Evolutionary conservation across 2,113 vertebrate genomes (phyloP), one percentile per base, ranked within the genome.

Genomic region (Suricata suricatta): DNA sequence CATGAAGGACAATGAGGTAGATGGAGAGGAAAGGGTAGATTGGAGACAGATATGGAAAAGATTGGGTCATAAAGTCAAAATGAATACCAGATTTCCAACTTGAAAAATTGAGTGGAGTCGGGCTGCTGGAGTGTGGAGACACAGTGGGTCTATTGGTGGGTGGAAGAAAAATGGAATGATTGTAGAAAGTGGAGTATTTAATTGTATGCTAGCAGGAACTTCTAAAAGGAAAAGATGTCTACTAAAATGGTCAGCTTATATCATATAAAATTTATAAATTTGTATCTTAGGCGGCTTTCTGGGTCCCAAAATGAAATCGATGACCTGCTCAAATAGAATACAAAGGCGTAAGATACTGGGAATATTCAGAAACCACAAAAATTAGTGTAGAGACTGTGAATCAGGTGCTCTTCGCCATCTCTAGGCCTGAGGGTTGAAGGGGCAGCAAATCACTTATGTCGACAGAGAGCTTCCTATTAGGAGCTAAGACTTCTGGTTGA

Each of bases 51-150:
- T 69, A 17, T 5, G 16, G 19, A 74, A 60, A 93, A 38, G 4
- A 38, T 64, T 71, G 63, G 50, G 15, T 50, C 47, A 79, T 66
- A 60, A 82, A 92, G 33, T 72, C 35, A 87, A 68, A 31, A 69
- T 23, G n/a, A 89, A 76, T 54, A 21, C 29, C 44, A 90, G 66
- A 90, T 90, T 77, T 76, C n/a, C 66, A 89, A 66, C 33, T 64
- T 82, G 80, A 90, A 83, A 60, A 68, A 35, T 33, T 21, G 14
- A 54, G 35, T 69, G 52, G 72, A 50, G 54, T n/a, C 9, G 4
- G 25, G 87, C 19, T 89, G 29, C 71, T 63, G 54, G 54, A 63
- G 29, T 33, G 2, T 23, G 8, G 72, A 63, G 38, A 44, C 31
- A 0, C 4, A 5, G 88, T 64, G 31, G 77, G 5, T 31, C 57